phyloP scores from a whole-genome alignment of 2,113 vertebrate genomes.

The Cynopterus brachyotis region DNA sequence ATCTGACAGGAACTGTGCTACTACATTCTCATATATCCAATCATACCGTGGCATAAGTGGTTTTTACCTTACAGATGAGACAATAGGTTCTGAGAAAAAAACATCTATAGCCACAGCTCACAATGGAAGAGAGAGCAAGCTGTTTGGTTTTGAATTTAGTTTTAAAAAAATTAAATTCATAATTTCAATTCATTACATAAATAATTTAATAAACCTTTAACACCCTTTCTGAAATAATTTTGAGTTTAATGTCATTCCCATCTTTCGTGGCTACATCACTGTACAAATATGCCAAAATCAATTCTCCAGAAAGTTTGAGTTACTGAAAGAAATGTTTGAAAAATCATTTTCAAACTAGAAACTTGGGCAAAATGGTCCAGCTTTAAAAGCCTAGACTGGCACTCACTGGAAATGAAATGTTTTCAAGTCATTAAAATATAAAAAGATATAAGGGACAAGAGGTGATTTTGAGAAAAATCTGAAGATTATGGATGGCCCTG shows the following conservation, averaged over 20 bases:
- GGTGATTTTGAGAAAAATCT: neutral
- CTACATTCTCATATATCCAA: neutral
- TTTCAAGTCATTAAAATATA: neutral
- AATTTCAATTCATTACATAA: neutral
- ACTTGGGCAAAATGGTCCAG: neutral
- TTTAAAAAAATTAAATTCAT: neutral
- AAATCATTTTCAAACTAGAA: conserved; percentile 2
- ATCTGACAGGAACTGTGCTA: neutral
- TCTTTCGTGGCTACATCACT: neutral
- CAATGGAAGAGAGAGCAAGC: neutral
- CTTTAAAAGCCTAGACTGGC: neutral
- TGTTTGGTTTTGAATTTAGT: neutral
- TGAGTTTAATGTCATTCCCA: neutral
- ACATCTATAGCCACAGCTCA: neutral
- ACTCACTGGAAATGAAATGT: neutral
- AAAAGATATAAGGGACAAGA: neutral
- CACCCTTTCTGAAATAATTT: neutral
- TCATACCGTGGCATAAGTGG: neutral
- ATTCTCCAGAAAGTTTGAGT: neutral
- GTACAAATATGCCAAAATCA: neutral
- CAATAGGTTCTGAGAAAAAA: neutral
- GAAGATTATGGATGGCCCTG: neutral
- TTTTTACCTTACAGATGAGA: neutral
- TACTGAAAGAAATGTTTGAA: conserved; percentile 18
- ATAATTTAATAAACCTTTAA: neutral